Evolutionary conservation across 2,113 vertebrate species (phyloP).

Genomic region (Elachura formosa): DNA sequence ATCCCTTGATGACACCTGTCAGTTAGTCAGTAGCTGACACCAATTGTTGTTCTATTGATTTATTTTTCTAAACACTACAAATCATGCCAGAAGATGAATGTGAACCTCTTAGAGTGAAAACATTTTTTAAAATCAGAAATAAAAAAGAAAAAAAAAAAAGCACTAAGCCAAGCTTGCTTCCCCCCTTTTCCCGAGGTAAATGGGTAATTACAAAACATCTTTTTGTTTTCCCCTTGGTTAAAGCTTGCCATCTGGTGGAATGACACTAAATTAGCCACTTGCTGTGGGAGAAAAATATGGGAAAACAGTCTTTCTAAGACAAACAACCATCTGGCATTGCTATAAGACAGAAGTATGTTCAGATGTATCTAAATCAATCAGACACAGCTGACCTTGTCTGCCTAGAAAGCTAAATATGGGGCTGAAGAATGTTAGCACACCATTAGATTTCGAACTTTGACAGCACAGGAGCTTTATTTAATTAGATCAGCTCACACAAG

Average conservation of each 20-base stretch:
- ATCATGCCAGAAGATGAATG: constrained; percentile 17
- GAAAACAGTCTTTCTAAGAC: background rate
- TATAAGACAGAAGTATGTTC: constrained; percentile 23
- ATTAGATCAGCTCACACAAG: constrained; percentile 69
- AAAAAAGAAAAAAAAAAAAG: background rate
- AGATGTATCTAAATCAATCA: constrained; percentile 61
- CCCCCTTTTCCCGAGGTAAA: background rate
- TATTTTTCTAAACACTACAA: constrained; percentile 5
- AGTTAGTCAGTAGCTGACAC: background rate
- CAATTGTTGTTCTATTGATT: background rate
- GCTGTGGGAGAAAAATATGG: background rate
- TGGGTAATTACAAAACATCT: background rate
- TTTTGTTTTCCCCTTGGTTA: background rate
- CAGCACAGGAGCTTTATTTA: constrained; percentile 68
- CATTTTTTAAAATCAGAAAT: background rate
- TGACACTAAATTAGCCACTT: background rate
- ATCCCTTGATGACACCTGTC: constrained; percentile 1
- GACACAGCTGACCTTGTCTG: constrained; percentile 50
- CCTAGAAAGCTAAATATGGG: constrained; percentile 62
- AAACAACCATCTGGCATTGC: background rate
- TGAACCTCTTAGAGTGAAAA: background rate
- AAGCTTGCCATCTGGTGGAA: constrained; percentile 72
- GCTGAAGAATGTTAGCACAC: constrained; percentile 61
- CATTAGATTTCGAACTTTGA: constrained; percentile 70
- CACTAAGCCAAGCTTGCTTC: background rate